Percentiles rank a stretch among this genome's conserved stretches.
These are phyloP conservation scores for Larimichthys polyactis DNA, from an alignment of 2,113 vertebrate genomes.

Conservation along the genomic window DNA sequence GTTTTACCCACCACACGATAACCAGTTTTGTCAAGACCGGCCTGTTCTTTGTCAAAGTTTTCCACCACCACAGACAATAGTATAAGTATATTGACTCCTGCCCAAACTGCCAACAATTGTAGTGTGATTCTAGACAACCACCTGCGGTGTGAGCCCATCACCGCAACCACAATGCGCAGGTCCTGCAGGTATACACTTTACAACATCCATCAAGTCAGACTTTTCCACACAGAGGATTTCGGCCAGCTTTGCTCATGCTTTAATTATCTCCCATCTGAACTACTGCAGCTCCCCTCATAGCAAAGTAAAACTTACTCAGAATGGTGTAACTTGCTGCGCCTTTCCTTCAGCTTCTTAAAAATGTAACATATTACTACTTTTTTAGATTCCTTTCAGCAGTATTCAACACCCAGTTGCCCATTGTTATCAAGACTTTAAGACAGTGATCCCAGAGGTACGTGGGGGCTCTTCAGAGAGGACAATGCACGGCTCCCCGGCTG, in stretches of 20 bases:
- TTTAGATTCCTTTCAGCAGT: conserved; percentile 10
- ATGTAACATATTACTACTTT: neutral
- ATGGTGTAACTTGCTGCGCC: neutral
- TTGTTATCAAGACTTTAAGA: conserved; percentile 25
- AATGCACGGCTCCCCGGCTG: conserved; percentile 35
- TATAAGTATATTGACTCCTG: conserved; percentile 25
- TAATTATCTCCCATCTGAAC: conserved; percentile 51
- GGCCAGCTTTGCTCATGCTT: conserved; percentile 28
- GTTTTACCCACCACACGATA: conserved; percentile 11
- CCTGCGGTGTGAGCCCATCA: neutral
- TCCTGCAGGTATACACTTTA: conserved; percentile 26
- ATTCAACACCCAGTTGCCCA: conserved; percentile 21
- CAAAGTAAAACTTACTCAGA: conserved; percentile 9
- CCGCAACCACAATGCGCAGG: neutral
- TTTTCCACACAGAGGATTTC: conserved; percentile 8
- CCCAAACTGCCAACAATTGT: conserved; percentile 25
- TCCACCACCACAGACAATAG: conserved; percentile 1
- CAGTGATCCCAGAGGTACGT: conserved; percentile 20
- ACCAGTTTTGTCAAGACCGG: conserved; percentile 18
- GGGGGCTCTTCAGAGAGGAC: conserved; percentile 19
- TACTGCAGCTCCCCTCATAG: neutral
- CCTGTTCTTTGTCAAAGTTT: conserved; percentile 38
- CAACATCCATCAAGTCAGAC: conserved; percentile 37
- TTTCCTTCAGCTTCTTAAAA: conserved; percentile 21
- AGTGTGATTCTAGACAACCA: conserved; percentile 42